Conservation (phyloP, 2,888 invertebrate species). For the Octonoba sinensis region DNA sequence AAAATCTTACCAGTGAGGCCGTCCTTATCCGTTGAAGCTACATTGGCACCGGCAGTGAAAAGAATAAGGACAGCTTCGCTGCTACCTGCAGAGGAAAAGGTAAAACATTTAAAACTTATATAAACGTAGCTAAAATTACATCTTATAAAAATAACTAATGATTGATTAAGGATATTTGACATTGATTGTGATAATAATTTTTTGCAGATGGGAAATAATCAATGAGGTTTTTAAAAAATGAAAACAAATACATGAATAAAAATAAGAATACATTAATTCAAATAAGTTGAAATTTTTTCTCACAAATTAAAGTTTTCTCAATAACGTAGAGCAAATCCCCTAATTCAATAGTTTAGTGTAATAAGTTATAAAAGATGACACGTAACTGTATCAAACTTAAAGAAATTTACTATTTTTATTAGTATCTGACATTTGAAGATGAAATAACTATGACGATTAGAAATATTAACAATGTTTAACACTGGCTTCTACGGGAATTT, state of each 20-base stretch:
- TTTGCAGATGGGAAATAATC: not conserved
- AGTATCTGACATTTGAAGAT: too few relatives aligned
- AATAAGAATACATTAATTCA: not conserved
- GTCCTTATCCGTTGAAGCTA: slow-evolving; percentile 88
- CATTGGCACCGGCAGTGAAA: slow-evolving; percentile 86
- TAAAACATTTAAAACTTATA: not conserved
- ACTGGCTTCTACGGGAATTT: too few relatives aligned
- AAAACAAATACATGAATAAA: not conserved
- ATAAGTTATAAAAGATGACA: too few relatives aligned
- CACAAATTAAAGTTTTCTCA: too few relatives aligned
- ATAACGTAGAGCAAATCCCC: too few relatives aligned
- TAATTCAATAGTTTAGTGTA: too few relatives aligned
- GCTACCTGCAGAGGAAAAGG: slow-evolving; percentile 76
- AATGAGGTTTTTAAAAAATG: not conserved
- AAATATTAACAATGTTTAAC: too few relatives aligned
- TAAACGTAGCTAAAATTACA: not conserved
- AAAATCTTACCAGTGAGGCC: slow-evolving; percentile 80
- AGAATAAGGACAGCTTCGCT: slow-evolving; percentile 90
- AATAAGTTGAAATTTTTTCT: not conserved
- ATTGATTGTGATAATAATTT: not conserved
- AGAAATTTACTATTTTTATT: too few relatives aligned
- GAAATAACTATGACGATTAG: too few relatives aligned
- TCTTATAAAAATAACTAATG: not conserved
- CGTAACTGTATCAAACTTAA: too few relatives aligned
- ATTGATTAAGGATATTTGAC: not conserved